Base-by-base conservation (phyloP, 2,797 vertebrate genomes). In the Ctenopoma multispine region DNA sequence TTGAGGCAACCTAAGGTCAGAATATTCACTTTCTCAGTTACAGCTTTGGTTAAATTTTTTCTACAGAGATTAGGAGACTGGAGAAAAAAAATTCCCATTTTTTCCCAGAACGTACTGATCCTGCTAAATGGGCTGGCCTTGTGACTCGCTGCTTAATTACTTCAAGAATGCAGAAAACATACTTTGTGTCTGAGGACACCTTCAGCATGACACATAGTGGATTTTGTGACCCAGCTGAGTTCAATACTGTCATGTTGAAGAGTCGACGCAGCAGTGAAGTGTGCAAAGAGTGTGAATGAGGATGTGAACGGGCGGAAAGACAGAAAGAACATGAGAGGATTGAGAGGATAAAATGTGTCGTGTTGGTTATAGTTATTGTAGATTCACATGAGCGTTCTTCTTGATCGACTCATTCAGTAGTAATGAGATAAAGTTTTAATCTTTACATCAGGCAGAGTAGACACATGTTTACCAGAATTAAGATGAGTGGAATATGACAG, bases 91-190 rank as follows among this genome's bases (percentile, higher is more conserved):
- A 68, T 21, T 34, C 4, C 4, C 1, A 17, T 7, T 49, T 55
- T 59, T 46, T 62, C 21, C 60, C 34, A 27, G 17, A 13, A 17
- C 2, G 0, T 29, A 41, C 23, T 48, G 55, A 68, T 50, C 24
- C 38, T 57, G 44, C 41, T 11, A 48, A 79, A 38, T 67, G 61
- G 59, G 29, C 47, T 41, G 51, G 0, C 23, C 50, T n/a, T 58
- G 51, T 76, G 57, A 69, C 56, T 62, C 10, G 0, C 24, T 58
- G 44, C 31, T 61, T 66, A 53, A 59, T 69, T 67, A 21, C 29
- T 29, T 65, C 6, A 31, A 7, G 56, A 64, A 62, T 13, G 23
- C 70, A 21, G 23, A 59, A 69, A 80, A 59, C n/a, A 14, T 24
- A 10, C 36, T 36, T 57, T 58, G 27, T 38, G 69, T 59, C 47